These are phyloP conservation scores for Drosophila cyrtoloma DNA, from an alignment of 2,888 invertebrate species.

Conservation along the genomic window DNA sequence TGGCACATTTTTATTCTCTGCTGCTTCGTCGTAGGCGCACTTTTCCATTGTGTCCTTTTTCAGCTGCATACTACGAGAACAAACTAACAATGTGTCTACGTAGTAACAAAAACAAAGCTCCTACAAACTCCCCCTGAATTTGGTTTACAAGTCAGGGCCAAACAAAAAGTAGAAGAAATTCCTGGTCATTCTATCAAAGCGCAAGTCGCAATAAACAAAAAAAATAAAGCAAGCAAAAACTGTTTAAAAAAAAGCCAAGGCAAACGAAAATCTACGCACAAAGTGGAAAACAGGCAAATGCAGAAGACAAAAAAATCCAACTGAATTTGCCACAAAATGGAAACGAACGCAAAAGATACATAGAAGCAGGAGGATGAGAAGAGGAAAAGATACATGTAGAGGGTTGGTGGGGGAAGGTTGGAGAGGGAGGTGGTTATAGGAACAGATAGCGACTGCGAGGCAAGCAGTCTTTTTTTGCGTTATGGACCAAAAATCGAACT, in stretches of 20 bases:
- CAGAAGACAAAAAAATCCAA: conserved; percentile 20
- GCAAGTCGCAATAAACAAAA: conserved; percentile 41
- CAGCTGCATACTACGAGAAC: conserved; percentile 62
- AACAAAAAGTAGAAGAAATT: conserved; percentile 38
- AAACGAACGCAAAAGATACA: conserved; percentile 8
- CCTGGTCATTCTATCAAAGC: conserved; percentile 57
- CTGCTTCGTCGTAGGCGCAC: conserved; percentile 22
- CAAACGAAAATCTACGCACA: conserved; percentile 72
- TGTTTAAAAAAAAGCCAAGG: conserved; percentile 34
- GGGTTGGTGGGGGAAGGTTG: not conserved
- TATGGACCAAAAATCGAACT: conserved; percentile 76
- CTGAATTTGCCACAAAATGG: conserved; percentile 38
- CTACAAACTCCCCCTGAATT: conserved; percentile 1
- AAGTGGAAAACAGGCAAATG: conserved; percentile 63
- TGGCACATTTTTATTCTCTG: conserved; percentile 64
- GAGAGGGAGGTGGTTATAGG: not conserved
- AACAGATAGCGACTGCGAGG: conserved; percentile 44
- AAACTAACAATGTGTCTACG: conserved; percentile 62
- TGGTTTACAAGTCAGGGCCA: conserved; percentile 60
- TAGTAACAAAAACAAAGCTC: conserved; percentile 18
- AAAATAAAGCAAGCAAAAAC: conserved; percentile 26
- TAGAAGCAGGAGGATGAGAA: not conserved
- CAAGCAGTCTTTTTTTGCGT: conserved; percentile 56
- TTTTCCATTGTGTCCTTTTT: conserved; percentile 54
- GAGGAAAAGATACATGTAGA: not conserved